phyloP scores from a whole-genome alignment of 2,113 vertebrate genomes.

The Xiphophorus maculatus region DNA sequence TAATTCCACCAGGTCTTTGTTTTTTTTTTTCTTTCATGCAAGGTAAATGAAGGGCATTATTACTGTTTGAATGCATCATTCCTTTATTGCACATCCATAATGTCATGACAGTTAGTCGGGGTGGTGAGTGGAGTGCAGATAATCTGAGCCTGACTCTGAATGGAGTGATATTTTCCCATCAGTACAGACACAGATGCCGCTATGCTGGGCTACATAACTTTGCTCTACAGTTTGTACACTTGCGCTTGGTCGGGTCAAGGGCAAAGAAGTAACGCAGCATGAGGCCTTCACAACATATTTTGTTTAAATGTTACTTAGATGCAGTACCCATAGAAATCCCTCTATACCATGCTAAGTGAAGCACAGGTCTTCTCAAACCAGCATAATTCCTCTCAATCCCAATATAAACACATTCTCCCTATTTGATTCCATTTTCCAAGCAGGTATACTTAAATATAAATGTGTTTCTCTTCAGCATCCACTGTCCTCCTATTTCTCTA shows the following conservation, averaged over 20 bases:
- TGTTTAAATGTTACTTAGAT: slow-evolving; percentile 7
- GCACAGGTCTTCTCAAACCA: slow-evolving; percentile 39
- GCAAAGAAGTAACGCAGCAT: neutral
- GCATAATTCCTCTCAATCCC: slow-evolving; percentile 8
- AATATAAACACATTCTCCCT: slow-evolving; percentile 10
- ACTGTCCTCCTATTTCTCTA: slow-evolving; percentile 3
- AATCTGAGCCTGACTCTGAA: slow-evolving; percentile 28
- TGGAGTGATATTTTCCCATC: slow-evolving; percentile 39
- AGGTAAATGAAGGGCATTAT: neutral
- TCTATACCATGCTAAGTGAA: slow-evolving; percentile 14
- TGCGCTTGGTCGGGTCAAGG: neutral
- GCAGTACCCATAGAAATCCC: slow-evolving; percentile 25
- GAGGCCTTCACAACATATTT: neutral
- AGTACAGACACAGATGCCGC: slow-evolving; percentile 54
- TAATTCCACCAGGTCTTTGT: neutral
- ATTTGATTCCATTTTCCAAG: slow-evolving; percentile 50
- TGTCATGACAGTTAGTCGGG: slow-evolving; percentile 17
- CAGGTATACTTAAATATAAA: slow-evolving; percentile 63
- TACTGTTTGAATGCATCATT: slow-evolving; percentile 2
- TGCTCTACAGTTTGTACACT: slow-evolving; percentile 21
- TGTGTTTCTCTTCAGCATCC: slow-evolving; percentile 37
- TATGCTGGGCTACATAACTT: slow-evolving; percentile 47
- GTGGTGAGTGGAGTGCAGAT: neutral
- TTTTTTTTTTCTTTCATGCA: neutral
- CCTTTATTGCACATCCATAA: slow-evolving; percentile 15